phyloP scores from a whole-genome alignment of 1,140 invertebrate genomes.

The Leptinotarsa lineolata region DNA sequence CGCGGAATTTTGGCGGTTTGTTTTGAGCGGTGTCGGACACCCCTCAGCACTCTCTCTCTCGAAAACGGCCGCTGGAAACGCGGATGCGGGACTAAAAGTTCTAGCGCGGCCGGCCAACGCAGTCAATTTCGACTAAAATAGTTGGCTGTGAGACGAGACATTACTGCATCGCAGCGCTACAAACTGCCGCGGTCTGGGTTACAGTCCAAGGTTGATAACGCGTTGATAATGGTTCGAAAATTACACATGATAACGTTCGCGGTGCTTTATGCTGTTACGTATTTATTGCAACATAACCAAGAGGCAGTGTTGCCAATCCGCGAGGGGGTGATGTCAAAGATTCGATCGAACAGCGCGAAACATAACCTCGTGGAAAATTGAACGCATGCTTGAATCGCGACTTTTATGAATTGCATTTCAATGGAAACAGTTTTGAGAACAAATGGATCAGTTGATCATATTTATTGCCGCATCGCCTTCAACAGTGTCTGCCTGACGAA shows the following conservation, averaged over 20 bases:
- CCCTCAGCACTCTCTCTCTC: slow-evolving; percentile 42
- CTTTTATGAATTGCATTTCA: too few relatives aligned
- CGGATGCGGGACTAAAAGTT: slow-evolving; percentile 26
- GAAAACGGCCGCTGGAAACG: slow-evolving; percentile 37
- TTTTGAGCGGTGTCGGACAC: slow-evolving; percentile 46
- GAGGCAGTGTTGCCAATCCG: background rate
- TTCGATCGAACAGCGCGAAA: too few relatives aligned
- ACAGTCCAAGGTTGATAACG: slow-evolving; percentile 55
- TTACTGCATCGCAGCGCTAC: slow-evolving; percentile 50
- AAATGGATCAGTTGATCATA: too few relatives aligned
- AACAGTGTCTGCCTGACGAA: too few relatives aligned
- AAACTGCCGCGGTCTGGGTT: slow-evolving; percentile 44
- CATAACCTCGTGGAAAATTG: too few relatives aligned
- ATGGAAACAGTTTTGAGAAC: too few relatives aligned
- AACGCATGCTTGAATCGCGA: too few relatives aligned
- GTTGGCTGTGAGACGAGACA: slow-evolving; percentile 47
- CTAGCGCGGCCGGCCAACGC: slow-evolving; percentile 35
- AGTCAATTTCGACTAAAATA: slow-evolving; percentile 56
- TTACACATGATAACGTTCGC: slow-evolving; percentile 49
- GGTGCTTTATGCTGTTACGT: slow-evolving; percentile 29
- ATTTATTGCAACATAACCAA: slow-evolving; percentile 48
- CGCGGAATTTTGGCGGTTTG: slow-evolving; percentile 55
- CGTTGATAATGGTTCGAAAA: slow-evolving; percentile 45
- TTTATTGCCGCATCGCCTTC: too few relatives aligned
- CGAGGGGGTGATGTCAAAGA: too few relatives aligned